Base-by-base conservation (phyloP, 23 tunicate genomes). In the Styela plicata region DNA sequence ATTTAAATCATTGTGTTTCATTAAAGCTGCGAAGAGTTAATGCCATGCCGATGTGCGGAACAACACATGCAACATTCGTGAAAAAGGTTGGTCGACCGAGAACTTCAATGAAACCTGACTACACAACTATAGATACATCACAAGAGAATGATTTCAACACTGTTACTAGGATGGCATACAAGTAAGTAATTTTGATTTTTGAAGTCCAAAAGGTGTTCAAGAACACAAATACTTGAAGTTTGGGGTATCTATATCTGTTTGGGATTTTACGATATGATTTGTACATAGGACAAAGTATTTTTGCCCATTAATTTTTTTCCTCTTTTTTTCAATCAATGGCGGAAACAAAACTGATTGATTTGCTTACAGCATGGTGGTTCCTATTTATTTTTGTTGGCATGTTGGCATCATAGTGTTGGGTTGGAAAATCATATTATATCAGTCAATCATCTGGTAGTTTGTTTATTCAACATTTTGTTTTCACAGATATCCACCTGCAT, bases 61-160 rank as follows among this genome's bases (percentile, higher is more conserved):
- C 98, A 31, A 88, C 93, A n/a, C 74, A 88, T 36, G 81, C 86
- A 23, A 79, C 84, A 52, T 93, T 84, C 52, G 87, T 93, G 25
- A 85, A 85, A 87, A 93, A 88, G 75, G 65, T 79, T 2, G 93
- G 93, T 13, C 74, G 87, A 26, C 93, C 93, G 13, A 78, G 98
- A 19, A 85, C 89, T 31, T 84, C 84, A 0, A 85, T 93, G 98
- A 93, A 85, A 35, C 98, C 98, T 17, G 71, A 70, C 24, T 74
- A 81, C 34, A 80, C 33, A 36, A 85, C 93, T 21, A 86, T 93
- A 32, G 98, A 93, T 64, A 80, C 83, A 20, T 28, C 78, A 27
- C 83, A 85, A 36, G 44, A 63, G 44, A 92, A 88, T 63, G 98
- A 93, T 65, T 93, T 93, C 77, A 93, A 81, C 85, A 93, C 98